A percentile compares a stretch with the other conserved stretches of the same genome.
These are phyloP conservation scores for Latheticus oryzae DNA, from an alignment of 2,888 invertebrate species.

Conservation along the genomic window DNA sequence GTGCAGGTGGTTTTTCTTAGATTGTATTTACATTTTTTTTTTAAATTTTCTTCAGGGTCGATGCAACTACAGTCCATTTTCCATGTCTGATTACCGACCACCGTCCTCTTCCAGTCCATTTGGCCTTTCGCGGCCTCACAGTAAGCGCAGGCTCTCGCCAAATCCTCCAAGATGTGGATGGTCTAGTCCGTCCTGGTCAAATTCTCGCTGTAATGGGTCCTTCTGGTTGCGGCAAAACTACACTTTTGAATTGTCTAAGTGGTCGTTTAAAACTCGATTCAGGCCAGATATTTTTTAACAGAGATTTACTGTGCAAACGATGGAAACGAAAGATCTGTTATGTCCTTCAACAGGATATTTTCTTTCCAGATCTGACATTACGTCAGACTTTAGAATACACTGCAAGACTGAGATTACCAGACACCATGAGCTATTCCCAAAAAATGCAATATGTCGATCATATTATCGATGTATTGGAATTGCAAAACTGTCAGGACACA, in stretches of 20 bases:
- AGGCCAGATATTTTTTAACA: constrained; percentile 68
- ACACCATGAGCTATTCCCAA: constrained; percentile 76
- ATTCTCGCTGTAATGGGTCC: constrained; percentile 86
- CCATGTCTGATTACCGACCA: constrained; percentile 70
- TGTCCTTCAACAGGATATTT: constrained; percentile 85
- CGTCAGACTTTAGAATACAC: constrained; percentile 79
- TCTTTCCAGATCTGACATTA: constrained; percentile 82
- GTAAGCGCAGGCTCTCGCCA: constrained; percentile 68
- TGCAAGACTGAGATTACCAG: constrained; percentile 74
- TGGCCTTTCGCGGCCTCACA: constrained; percentile 74
- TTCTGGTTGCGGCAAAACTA: constrained; percentile 83
- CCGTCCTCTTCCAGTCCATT: constrained; percentile 72
- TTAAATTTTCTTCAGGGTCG: constrained; percentile 70
- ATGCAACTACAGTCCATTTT: constrained; percentile 71
- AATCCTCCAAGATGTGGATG: constrained; percentile 78
- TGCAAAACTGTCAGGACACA: constrained; percentile 80
- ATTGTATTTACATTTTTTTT: too few relatives aligned
- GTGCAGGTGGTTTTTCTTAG: constrained; percentile 1
- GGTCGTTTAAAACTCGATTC: constrained; percentile 76
- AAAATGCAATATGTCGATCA: constrained; percentile 83
- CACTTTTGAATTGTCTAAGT: constrained; percentile 79
- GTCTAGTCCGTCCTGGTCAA: constrained; percentile 80
- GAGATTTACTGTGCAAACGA: constrained; percentile 64
- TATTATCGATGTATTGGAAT: constrained; percentile 80
- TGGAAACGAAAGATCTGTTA: constrained; percentile 83